Conservation (phyloP, 92 coral and sea anemone species). For the Heteractis magnifica region DNA sequence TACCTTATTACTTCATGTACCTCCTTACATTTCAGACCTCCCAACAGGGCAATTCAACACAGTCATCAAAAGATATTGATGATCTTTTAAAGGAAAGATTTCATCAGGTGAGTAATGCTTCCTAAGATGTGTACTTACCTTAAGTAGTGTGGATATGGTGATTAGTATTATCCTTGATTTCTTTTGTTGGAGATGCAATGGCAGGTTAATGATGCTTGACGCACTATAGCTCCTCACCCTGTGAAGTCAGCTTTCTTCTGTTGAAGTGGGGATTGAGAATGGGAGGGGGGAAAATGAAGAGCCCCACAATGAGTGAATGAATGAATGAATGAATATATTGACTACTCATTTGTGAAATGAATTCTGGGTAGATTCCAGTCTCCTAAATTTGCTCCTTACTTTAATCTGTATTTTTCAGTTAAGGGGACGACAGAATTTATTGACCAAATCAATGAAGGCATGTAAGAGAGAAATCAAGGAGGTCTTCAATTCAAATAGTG, state of each 20-base stretch:
- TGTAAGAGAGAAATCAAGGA: constrained; percentile 94
- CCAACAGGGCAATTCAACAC: constrained; percentile 34
- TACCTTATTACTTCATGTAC: neutral
- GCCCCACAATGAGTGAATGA: neutral
- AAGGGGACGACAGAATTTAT: constrained; percentile 81
- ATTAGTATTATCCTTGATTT: no score
- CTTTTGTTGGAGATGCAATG: no score
- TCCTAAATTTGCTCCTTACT: no score
- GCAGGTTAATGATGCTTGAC: no score
- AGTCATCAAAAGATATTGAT: constrained; percentile 62
- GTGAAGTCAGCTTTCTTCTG: no score
- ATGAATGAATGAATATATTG: no score
- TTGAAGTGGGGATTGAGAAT: no score
- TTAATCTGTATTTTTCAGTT: constrained; percentile 48
- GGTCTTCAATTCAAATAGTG: constrained; percentile 74
- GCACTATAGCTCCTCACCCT: no score
- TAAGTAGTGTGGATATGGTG: no score
- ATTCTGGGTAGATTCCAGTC: neutral
- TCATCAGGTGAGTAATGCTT: constrained; percentile 59
- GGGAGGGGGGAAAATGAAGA: no score
- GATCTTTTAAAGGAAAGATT: constrained; percentile 53
- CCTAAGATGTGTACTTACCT: neutral
- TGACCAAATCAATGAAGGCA: constrained; percentile 88
- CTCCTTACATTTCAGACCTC: neutral
- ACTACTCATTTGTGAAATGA: neutral